Evolutionary conservation across 2,797 vertebrate genomes (phyloP), one percentile per base, ranked within the genome.

Genomic region (Danio aesculapii): DNA sequence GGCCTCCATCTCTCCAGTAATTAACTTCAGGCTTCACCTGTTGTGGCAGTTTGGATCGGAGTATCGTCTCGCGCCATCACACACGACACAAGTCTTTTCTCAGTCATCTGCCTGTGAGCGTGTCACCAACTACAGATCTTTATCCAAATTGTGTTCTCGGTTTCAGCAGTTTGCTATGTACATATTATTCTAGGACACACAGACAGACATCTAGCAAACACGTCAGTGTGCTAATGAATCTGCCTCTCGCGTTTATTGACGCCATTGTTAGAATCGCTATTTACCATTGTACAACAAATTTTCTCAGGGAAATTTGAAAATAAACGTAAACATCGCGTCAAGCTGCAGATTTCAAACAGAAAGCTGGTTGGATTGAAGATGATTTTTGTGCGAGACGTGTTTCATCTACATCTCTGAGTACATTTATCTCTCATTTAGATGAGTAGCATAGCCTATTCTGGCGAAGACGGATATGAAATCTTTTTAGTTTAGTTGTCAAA

Each of bases 11-110:
- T 67, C 79, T 68, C 62, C 71, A 39, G 66, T 75, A 81, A 81
- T 77, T 67, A 68, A 73, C 11, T 73, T 78, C 69, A 78, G 62
- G 74, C 75, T 84, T 70, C 49, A 83, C 79, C 78, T 76, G 67
- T 77, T 81, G 81, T 83, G 75, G 74, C 62, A 59, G 58, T 53
- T 67, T 17, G 62, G 50, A 50, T 58, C 53, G 13, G 52, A 71
- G 41, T 19, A 52, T 55, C 59, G 47, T 59, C 68, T 63, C 59
- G 8, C 66, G 44, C 39, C 50, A 72, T 79, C 68, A 79, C 53
- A 72, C 77, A 55, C 0, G 0, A 55, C 71, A 47, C 68, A 30
- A 72, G 57, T n/a, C 30, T 62, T 79, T 44, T 39, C 39, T 59
- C 67, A 41, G 57, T 79, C 57, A 62, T 79, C 66, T 71, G 57